Conservation (phyloP, 2,888 invertebrate species). For the Agrilus mali region DNA sequence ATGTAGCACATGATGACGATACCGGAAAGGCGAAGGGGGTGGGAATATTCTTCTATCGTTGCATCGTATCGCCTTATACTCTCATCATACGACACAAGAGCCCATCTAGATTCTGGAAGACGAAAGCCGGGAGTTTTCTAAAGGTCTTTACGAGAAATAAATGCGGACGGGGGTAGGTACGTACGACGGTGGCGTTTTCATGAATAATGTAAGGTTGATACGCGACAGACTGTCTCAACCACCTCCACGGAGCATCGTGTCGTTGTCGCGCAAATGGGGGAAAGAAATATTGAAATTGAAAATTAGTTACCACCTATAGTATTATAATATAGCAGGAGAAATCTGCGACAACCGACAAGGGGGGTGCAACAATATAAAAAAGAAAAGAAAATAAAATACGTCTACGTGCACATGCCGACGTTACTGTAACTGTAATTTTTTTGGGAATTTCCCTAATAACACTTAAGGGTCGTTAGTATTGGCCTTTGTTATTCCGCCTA, state of each 20-base stretch:
- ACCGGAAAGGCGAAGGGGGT: background rate
- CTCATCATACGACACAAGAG: background rate
- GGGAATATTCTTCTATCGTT: background rate
- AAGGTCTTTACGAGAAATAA: slow-evolving; percentile 29
- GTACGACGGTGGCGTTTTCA: slow-evolving; percentile 26
- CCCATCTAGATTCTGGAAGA: too few relatives aligned
- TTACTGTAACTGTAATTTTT: too few relatives aligned
- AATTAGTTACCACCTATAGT: slow-evolving; percentile 29
- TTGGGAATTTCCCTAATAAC: too few relatives aligned
- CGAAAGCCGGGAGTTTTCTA: background rate
- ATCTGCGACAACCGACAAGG: too few relatives aligned
- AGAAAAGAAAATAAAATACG: too few relatives aligned
- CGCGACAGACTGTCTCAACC: slow-evolving; percentile 27
- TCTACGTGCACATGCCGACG: slow-evolving; percentile 8
- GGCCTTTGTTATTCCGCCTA: slow-evolving; percentile 11
- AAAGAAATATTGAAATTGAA: slow-evolving; percentile 32
- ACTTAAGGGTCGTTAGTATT: too few relatives aligned
- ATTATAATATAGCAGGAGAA: slow-evolving; percentile 9
- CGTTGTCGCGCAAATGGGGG: slow-evolving; percentile 16
- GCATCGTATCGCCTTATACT: background rate
- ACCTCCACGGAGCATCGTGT: slow-evolving; percentile 11
- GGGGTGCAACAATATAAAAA: too few relatives aligned
- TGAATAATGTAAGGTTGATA: slow-evolving; percentile 34
- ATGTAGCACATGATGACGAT: too few relatives aligned
- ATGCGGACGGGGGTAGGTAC: slow-evolving; percentile 27